Base-by-base conservation (phyloP, 2,113 vertebrate species). In the Microcebus ravelobensis region DNA sequence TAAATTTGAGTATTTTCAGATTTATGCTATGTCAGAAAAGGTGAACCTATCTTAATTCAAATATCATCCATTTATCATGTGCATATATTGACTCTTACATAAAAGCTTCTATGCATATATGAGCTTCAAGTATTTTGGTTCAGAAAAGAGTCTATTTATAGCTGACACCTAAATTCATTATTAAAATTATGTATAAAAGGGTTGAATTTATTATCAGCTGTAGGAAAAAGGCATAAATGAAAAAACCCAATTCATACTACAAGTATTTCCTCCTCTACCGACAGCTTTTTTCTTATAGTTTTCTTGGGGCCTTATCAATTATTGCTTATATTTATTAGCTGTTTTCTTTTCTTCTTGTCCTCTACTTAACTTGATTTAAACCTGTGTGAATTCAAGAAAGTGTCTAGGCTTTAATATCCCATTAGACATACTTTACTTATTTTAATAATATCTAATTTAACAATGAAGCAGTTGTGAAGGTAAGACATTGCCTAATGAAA, bases 1-100 rank as follows among this genome's bases (percentile, higher is more conserved):
- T 87, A 52, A 94, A 90, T 80, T 18, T 94, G 81, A 91, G 50
- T 73, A 81, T 95, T 97, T 96, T 94, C 76, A 92, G 65, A 90
- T 93, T 80, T 93, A 90, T 80, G 21, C 20, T 73, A 27, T 94
- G 36, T 88, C 65, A 91, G 48, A 73, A 96, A 92, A 88, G 36
- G 36, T 76, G 17, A 95, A 90, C 12, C 55, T 67, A 76, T 82
- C 39, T 91, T 96, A 50, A 79, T 68, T 90, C 48, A 87, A 95
- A 95, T 92, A 79, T 36, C 70, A 52, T 67, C 25, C 21, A 86
- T 68, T 92, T 80, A 67, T 4, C 34, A 87, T 59, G 50, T 90
- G 34, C 42, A 80, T 90, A 76, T 55, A 87, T 70, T n/a, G 21
- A 74, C 13, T 91, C 27, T 23, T 70, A 65, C 6, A 74, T 7